Evolutionary conservation across 1,140 invertebrate genomes (phyloP).

Genomic region (Bombus waltoni): DNA sequence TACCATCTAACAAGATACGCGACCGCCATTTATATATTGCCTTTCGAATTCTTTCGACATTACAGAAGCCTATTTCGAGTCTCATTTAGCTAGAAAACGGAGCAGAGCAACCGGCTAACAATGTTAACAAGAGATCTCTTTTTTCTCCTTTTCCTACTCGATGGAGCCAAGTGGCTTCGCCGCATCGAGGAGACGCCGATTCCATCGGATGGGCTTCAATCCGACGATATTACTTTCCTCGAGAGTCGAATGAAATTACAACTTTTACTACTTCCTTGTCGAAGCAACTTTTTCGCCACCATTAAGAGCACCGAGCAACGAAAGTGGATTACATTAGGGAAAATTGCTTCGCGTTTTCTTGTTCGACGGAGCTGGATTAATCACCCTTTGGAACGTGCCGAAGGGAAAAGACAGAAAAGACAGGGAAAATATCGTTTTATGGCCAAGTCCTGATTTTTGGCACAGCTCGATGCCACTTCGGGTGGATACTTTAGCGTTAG

Average conservation of each 20-base stretch:
- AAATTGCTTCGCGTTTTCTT: slow-evolving; percentile 15
- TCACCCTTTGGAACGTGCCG: not conserved
- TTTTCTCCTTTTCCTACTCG: not conserved
- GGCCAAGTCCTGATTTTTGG: not conserved
- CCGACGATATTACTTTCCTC: slow-evolving; percentile 36
- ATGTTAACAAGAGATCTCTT: slow-evolving; percentile 1
- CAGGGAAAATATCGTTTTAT: not conserved
- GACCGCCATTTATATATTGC: not conserved
- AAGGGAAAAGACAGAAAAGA: not conserved
- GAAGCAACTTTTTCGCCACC: not conserved
- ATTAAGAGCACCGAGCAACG: slow-evolving; percentile 18
- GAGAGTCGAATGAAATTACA: slow-evolving; percentile 23
- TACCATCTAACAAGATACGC: not conserved
- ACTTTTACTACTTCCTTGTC: slow-evolving; percentile 35
- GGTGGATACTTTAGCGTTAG: too few species aligned
- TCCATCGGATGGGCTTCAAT: not conserved
- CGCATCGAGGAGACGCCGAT: not conserved
- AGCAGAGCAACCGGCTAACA: not conserved
- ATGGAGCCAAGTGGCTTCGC: not conserved
- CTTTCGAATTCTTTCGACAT: not conserved
- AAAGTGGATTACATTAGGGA: slow-evolving; percentile 46
- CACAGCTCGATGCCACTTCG: too few species aligned
- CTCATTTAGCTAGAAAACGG: not conserved
- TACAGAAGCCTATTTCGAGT: not conserved
- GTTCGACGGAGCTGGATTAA: not conserved